These are phyloP conservation scores for Thalassoma bifasciatum DNA, from an alignment of 2,113 vertebrate genomes.

Conservation along the genomic window DNA sequence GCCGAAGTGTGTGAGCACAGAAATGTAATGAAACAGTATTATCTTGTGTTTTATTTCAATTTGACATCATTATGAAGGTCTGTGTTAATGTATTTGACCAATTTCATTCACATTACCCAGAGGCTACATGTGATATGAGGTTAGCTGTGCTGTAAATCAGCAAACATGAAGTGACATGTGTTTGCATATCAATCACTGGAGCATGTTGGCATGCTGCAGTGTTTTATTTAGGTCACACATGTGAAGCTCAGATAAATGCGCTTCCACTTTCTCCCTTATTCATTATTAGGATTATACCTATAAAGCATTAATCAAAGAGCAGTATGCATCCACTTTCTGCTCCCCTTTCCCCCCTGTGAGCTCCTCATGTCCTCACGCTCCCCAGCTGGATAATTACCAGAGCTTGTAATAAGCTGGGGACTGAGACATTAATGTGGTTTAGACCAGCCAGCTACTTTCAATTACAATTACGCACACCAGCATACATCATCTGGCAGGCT, in stretches of 20 bases:
- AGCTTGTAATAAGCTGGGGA: slow-evolving; percentile 61
- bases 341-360: slow-evolving; percentile 19
- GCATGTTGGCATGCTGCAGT: not conserved
- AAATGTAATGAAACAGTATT: not conserved
- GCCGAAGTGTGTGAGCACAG: not conserved
- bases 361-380: slow-evolving; percentile 35
- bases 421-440: slow-evolving; percentile 60
- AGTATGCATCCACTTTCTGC: slow-evolving; percentile 26
- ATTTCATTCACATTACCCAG: not conserved
- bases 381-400: slow-evolving; percentile 61
- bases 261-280: slow-evolving; percentile 40
- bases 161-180: slow-evolving; percentile 11
- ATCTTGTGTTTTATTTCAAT: not conserved
- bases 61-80: not conserved
- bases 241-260: slow-evolving; percentile 50
- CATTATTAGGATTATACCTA: slow-evolving; percentile 58
- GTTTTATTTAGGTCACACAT: not conserved
- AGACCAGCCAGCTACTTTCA: slow-evolving; percentile 56
- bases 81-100: too few species aligned
- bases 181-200: slow-evolving; percentile 25
- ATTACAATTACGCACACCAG: slow-evolving; percentile 50
- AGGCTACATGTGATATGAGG: slow-evolving; percentile 13
- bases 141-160: slow-evolving; percentile 13
- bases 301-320: slow-evolving; percentile 61
- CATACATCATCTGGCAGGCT: slow-evolving; percentile 19